Evolutionary conservation across 2,888 invertebrate species (phyloP).

Genomic region (Mesoligia furuncula): DNA sequence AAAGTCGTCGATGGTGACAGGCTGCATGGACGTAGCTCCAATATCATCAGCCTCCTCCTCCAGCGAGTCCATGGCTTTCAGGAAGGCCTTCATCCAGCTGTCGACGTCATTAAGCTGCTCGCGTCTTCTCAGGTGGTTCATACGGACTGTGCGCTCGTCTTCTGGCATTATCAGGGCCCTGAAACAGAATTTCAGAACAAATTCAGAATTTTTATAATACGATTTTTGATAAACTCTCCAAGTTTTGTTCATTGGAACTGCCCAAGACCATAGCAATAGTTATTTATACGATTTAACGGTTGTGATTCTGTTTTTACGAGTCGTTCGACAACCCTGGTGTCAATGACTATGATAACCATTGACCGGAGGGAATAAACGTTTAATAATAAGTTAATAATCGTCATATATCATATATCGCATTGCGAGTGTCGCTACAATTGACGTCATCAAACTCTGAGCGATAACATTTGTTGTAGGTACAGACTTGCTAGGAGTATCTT

Average conservation of each 20-base stretch:
- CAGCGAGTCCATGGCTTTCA: constrained; percentile 96
- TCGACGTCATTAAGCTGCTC: constrained; percentile 96
- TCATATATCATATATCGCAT: constrained; percentile 40
- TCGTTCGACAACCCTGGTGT: constrained; percentile 39
- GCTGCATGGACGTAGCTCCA: constrained; percentile 96
- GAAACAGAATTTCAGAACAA: constrained; percentile 55
- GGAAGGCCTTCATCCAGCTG: constrained; percentile 96
- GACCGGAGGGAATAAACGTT: constrained; percentile 43
- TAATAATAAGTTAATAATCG: constrained; percentile 50
- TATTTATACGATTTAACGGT: background rate
- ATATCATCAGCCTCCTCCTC: constrained; percentile 95
- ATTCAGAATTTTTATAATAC: background rate
- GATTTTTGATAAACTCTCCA: background rate
- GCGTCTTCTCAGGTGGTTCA: constrained; percentile 95
- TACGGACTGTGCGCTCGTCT: constrained; percentile 95
- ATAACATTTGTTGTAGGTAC: constrained; percentile 38
- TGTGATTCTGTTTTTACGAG: constrained; percentile 31
- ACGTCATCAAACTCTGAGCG: constrained; percentile 54
- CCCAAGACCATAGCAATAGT: constrained; percentile 5
- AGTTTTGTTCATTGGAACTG: constrained; percentile 1
- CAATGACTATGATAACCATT: constrained; percentile 49
- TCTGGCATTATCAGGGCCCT: constrained; percentile 97
- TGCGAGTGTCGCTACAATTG: constrained; percentile 42
- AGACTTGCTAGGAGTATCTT: constrained; percentile 23
- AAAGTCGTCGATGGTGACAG: constrained; percentile 97